Conservation (phyloP, 2,113 vertebrate genomes). For the Orycteropus afer region DNA sequence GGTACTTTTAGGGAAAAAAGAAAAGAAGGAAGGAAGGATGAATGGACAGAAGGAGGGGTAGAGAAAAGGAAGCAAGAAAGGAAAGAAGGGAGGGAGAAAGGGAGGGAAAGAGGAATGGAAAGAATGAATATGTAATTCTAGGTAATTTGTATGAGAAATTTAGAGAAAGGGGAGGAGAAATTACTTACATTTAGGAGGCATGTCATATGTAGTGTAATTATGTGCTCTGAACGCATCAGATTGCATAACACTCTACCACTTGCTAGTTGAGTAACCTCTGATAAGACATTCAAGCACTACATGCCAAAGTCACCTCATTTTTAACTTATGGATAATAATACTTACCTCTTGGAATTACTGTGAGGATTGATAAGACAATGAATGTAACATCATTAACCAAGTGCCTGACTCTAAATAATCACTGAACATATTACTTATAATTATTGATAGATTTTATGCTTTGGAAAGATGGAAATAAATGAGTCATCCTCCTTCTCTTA, state of each 20-base stretch:
- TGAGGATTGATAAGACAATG: background rate
- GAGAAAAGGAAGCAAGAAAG: background rate
- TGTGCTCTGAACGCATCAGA: background rate
- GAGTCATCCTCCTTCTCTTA: background rate
- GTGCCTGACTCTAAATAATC: background rate
- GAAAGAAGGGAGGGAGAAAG: background rate
- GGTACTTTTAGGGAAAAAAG: background rate
- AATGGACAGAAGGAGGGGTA: background rate
- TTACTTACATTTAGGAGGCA: background rate
- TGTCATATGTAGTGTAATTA: background rate
- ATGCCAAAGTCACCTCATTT: background rate
- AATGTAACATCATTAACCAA: background rate
- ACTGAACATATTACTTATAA: background rate
- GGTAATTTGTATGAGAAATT: background rate
- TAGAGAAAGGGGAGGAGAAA: background rate
- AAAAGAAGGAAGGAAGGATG: background rate
- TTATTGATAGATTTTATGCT: background rate
- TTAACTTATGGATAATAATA: background rate
- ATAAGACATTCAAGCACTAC: background rate
- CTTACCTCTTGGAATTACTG: background rate
- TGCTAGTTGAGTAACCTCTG: background rate
- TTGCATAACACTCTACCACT: background rate
- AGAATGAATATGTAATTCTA: background rate
- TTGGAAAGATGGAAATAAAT: background rate
- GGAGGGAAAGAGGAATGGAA: background rate